A percentile compares a stretch with the other conserved stretches of the same genome.
These are phyloP conservation scores for Actinia tenebrosa DNA, from an alignment of 64 coral and sea anemone species.

Conservation along the genomic window DNA sequence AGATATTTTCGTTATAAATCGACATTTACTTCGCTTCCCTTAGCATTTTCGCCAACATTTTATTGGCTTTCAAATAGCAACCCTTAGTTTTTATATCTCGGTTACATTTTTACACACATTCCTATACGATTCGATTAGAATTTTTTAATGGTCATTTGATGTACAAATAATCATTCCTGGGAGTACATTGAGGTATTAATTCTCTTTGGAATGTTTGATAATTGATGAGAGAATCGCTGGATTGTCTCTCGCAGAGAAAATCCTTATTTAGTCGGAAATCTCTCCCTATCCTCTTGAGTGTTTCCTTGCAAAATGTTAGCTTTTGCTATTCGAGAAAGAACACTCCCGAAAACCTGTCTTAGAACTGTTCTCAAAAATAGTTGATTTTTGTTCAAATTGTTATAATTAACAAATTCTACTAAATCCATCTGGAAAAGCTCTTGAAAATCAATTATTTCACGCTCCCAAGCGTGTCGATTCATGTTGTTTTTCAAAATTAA, in stretches of 20 bases:
- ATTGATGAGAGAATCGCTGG: not conserved
- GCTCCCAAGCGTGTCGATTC: not conserved
- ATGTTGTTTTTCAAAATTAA: not conserved
- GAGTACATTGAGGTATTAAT: not conserved
- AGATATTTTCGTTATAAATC: not conserved
- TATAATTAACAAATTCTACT: not conserved
- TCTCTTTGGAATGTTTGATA: not conserved
- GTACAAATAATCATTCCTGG: not conserved
- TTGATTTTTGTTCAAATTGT: not conserved
- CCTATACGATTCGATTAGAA: not conserved
- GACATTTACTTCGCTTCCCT: not conserved
- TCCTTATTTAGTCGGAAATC: not conserved
- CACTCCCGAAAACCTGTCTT: not conserved
- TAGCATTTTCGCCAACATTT: not conserved
- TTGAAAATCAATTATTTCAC: not conserved
- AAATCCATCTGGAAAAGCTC: not conserved
- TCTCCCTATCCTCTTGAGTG: not conserved
- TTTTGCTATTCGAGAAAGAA: not conserved
- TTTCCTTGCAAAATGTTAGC: not conserved
- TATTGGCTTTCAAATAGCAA: not conserved
- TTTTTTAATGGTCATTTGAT: not conserved
- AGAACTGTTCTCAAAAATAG: not conserved
- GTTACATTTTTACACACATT: not conserved
- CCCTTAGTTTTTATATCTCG: not conserved
- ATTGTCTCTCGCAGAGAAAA: not conserved